A percentile compares a stretch with the other conserved stretches of the same genome.
These are phyloP conservation scores for Aphaenogaster rudis DNA, from an alignment of 1,140 invertebrate genomes.

Conservation along the genomic window DNA sequence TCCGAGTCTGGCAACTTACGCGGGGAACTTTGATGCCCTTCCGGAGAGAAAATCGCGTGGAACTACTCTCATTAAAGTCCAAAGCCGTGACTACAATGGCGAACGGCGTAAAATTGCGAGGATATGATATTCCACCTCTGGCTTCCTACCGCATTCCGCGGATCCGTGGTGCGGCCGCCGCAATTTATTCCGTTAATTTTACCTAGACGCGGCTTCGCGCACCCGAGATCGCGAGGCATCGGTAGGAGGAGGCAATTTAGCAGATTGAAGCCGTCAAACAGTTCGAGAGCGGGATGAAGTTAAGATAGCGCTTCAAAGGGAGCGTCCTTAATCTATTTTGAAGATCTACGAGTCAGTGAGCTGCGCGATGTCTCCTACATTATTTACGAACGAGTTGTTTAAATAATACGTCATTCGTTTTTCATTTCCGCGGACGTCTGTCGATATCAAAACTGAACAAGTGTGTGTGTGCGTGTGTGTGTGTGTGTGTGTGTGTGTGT, in stretches of 20 bases:
- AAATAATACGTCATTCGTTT: not conserved
- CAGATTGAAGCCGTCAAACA: conserved; percentile 11
- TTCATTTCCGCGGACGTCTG: not conserved
- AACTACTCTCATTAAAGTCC: conserved; percentile 29
- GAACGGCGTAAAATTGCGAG: not conserved
- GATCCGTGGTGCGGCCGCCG: not conserved
- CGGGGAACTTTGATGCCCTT: not conserved
- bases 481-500: too few species aligned
- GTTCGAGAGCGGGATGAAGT: not conserved
- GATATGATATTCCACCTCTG: not conserved
- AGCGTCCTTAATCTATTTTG: not conserved
- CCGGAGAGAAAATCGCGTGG: not conserved
- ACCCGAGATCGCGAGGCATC: not conserved
- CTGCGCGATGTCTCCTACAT: not conserved
- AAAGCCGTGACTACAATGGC: not conserved
- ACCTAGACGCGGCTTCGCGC: not conserved
- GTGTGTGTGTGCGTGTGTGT: too few species aligned
- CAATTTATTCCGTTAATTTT: conserved; percentile 18
- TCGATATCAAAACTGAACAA: conserved; percentile 6
- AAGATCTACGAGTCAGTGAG: not conserved
- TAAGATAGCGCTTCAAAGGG: not conserved
- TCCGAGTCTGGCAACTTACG: conserved; percentile 1
- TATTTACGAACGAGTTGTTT: not conserved
- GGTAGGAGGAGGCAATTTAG: not conserved
- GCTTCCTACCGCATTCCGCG: not conserved